A percentile compares a stretch with the other conserved stretches of the same genome.
Conservation (phyloP, 1,140 invertebrate species). For the Drosophila erecta region DNA sequence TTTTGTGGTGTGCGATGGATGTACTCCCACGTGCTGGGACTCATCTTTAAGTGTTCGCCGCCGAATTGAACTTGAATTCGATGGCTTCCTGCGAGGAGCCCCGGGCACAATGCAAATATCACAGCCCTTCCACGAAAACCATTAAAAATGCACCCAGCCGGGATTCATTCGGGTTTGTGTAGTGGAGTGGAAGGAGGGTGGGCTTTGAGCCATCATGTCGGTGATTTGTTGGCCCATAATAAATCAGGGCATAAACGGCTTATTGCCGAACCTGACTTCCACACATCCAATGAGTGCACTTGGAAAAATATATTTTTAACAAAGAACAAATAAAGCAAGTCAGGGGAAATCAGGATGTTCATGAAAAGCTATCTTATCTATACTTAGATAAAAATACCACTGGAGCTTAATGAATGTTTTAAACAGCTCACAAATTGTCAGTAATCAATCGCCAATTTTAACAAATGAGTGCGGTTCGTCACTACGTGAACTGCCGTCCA, state of each 20-base stretch:
- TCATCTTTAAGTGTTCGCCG: constrained; percentile 29
- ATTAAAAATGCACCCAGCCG: constrained; percentile 48
- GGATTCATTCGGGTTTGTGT: neutral
- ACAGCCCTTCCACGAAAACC: constrained; percentile 12
- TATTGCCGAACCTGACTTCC: constrained; percentile 41
- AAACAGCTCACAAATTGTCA: too few relatives aligned
- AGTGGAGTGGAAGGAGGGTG: neutral
- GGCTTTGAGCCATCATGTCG: constrained; percentile 27
- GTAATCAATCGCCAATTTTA: too few relatives aligned
- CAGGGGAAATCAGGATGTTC: too few relatives aligned
- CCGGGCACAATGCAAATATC: constrained; percentile 41
- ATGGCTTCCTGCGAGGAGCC: constrained; percentile 5
- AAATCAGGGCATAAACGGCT: constrained; percentile 70
- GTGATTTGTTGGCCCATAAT: constrained; percentile 69
- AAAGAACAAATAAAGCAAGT: too few relatives aligned
- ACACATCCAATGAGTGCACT: neutral
- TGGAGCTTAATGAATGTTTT: too few relatives aligned
- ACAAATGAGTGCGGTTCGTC: constrained; percentile 6
- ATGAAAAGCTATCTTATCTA: too few relatives aligned
- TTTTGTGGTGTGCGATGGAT: neutral
- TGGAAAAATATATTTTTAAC: neutral
- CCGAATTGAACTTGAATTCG: constrained; percentile 36
- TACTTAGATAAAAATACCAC: too few relatives aligned
- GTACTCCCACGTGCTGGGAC: constrained; percentile 4
- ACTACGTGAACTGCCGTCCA: constrained; percentile 2